Base-by-base conservation (phyloP, 2,888 invertebrate species). In the Eristalis tenax region DNA sequence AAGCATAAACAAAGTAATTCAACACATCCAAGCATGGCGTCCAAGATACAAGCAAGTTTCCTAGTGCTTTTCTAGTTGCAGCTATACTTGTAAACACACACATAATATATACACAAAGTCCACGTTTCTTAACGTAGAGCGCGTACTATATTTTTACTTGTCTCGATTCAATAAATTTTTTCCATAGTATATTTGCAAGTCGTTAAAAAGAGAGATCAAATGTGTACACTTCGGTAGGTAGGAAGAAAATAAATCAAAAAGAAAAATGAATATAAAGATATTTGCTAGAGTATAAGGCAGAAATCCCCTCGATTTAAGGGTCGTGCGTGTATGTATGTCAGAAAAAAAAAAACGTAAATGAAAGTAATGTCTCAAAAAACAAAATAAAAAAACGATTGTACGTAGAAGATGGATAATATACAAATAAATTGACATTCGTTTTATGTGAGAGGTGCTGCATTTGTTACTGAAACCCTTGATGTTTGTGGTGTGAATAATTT, bases 371-470 rank as follows among this genome's bases (percentile, higher is more conserved):
- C 28, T 61, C 32, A 32, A 63, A 38, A 26, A 26, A 26, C 26
- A 26, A 26, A 26, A 26, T 2, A 3, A 26, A 22, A 26, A 65
- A 28, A 76, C 65, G 57, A 56, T 73, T 78, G 69, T 74, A 77
- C 50, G 50, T 50, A 18, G n/a, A 8, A 8, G 43, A 43, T 56
- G 64, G 50, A 50, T 50, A 82, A 69, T 32, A 82, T 76, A 68
- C 59, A 77, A 85, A 85, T 82, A 85, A 85, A 82, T 66, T 69
- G 77, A 82, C 73, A 74, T 77, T 85, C 77, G 64, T 82, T 82
- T 80, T 59, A 74, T 63, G 63, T 69, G 63, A n/a, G 38, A 22
- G 2, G 13, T 38, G 38, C 0, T 38, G 35, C 10, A 2, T 13
- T 38, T 38, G 2, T 38, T 38, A 0, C 38, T 13, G 2, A 38